phyloP scores from a whole-genome alignment of 2,113 vertebrate species.

The Neolamprologus devosi region DNA sequence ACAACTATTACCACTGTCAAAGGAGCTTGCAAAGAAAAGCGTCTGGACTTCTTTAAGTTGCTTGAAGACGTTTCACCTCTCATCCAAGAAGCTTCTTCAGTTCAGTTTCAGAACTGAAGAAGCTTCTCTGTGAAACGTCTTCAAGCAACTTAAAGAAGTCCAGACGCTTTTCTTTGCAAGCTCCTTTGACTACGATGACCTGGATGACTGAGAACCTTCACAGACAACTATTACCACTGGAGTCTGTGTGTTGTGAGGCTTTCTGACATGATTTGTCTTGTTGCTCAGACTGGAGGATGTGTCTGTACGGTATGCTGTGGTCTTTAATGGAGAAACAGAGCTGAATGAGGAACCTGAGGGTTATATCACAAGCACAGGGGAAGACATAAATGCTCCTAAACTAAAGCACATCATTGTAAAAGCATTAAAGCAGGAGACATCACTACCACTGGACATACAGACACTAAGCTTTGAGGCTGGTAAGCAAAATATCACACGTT shows the following conservation, averaged over 20 bases:
- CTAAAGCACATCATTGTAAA: conserved; percentile 79
- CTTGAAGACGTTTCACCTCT: not conserved
- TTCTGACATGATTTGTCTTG: conserved; percentile 4
- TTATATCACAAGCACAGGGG: conserved; percentile 31
- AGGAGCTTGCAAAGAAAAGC: not conserved
- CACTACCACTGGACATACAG: conserved; percentile 75
- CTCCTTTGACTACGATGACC: not conserved
- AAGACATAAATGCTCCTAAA: conserved; percentile 58
- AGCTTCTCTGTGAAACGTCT: not conserved
- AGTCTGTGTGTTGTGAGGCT: not conserved
- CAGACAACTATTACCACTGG: not conserved
- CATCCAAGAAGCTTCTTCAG: not conserved
- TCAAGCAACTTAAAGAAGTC: not conserved
- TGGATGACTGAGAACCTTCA: not conserved
- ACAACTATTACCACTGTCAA: not conserved
- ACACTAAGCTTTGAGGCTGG: conserved; percentile 75
- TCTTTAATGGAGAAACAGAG: conserved; percentile 73
- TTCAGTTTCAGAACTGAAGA: not conserved
- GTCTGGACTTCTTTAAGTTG: not conserved
- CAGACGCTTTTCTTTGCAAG: not conserved
- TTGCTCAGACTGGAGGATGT: conserved; percentile 73
- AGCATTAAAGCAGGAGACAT: conserved; percentile 76
- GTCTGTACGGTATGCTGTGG: conserved; percentile 72
- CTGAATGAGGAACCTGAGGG: conserved; percentile 54
- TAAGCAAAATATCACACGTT: conserved; percentile 7